phyloP scores from a whole-genome alignment of 2,797 vertebrate species.

The Erpetoichthys calabaricus region DNA sequence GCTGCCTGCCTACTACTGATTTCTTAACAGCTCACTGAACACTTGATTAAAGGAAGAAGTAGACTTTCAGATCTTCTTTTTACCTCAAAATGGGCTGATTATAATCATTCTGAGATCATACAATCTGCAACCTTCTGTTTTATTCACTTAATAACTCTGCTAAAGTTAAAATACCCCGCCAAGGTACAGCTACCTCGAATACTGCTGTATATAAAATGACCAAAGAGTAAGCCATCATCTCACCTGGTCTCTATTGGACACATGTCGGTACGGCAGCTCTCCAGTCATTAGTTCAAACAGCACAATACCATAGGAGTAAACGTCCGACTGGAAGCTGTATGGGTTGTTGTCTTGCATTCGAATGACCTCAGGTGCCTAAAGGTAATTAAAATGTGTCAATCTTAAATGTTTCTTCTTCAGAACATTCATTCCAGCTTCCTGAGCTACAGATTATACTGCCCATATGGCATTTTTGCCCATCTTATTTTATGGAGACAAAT shows the following conservation, averaged over 20 bases:
- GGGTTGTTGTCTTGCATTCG: conserved; percentile 94
- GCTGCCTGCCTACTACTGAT: too few species aligned
- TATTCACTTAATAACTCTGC: not conserved
- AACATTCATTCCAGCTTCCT: too few species aligned
- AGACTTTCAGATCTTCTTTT: too few species aligned
- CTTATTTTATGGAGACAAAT: too few species aligned
- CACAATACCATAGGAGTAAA: conserved; percentile 94
- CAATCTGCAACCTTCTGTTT: not conserved
- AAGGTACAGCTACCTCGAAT: too few species aligned
- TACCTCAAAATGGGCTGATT: not conserved
- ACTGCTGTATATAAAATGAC: too few species aligned
- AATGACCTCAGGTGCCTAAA: conserved; percentile 88
- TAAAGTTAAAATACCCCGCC: not conserved
- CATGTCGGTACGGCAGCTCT: conserved; percentile 83
- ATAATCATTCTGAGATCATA: too few species aligned
- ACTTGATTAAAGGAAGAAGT: too few species aligned
- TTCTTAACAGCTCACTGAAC: too few species aligned
- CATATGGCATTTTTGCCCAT: too few species aligned
- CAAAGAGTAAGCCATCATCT: not conserved
- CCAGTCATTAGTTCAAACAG: conserved; percentile 89
- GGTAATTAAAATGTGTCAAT: not conserved
- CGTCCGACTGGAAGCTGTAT: conserved; percentile 93
- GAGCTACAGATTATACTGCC: too few species aligned
- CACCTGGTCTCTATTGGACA: conserved; percentile 87
- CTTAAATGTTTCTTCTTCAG: too few species aligned